A percentile compares a stretch with the other conserved stretches of the same genome.
Evolutionary conservation across 1,140 invertebrate species (phyloP).

Genomic region (Drosophila mauritiana): DNA sequence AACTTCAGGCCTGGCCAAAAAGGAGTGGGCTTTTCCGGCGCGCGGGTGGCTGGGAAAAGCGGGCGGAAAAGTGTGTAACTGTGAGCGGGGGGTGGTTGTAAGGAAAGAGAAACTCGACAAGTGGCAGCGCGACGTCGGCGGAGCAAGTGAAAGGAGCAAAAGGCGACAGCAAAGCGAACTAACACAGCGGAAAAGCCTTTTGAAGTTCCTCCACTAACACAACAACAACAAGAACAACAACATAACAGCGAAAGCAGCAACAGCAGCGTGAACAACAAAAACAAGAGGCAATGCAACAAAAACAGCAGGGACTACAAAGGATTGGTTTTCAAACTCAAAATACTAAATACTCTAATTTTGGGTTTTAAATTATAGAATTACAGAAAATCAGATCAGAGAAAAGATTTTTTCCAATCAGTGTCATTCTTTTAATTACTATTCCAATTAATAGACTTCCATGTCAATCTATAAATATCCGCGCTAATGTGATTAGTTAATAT

Average conservation of each 20-base stretch:
- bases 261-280: constrained; percentile 35
- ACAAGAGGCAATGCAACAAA: constrained; percentile 13
- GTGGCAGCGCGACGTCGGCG: constrained; percentile 58
- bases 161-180: constrained; percentile 63
- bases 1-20: constrained; percentile 55
- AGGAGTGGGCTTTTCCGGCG: background rate
- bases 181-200: constrained; percentile 71
- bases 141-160: constrained; percentile 61
- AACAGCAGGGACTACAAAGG: background rate
- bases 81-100: background rate
- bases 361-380: too few relatives aligned
- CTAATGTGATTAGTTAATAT: background rate
- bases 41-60: background rate
- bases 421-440: background rate
- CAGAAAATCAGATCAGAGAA: background rate
- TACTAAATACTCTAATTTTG: constrained; percentile 3
- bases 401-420: background rate
- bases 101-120: constrained; percentile 38
- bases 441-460: background rate
- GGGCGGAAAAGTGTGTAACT: constrained; percentile 12
- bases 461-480: background rate
- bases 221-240: constrained; percentile 24
- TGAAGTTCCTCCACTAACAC: constrained; percentile 60
- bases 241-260: constrained; percentile 26
- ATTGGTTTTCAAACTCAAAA: constrained; percentile 5